Evolutionary conservation across 2,113 vertebrate species (phyloP).

Genomic region (Sula dactylatra): DNA sequence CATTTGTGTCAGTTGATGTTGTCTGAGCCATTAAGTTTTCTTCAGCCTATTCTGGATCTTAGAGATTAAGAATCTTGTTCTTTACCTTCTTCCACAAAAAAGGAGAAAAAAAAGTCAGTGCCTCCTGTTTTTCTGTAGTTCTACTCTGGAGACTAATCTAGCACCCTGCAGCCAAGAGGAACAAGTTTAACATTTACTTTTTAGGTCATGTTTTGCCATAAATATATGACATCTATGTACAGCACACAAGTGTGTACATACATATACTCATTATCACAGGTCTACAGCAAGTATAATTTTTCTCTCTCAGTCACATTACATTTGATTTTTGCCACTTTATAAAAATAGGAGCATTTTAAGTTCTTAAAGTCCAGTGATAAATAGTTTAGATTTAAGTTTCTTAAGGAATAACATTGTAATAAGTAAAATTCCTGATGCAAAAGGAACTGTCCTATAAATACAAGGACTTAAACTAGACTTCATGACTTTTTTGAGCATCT

Average conservation of each 20-base stretch:
- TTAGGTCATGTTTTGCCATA: neutral
- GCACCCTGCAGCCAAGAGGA: neutral
- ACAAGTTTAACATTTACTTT: neutral
- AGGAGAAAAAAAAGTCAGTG: neutral
- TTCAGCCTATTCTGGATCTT: neutral
- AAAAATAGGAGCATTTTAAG: too few relatives aligned
- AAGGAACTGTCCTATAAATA: neutral
- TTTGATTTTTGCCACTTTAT: neutral
- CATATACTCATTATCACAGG: neutral
- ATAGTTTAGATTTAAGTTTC: neutral
- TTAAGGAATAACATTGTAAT: neutral
- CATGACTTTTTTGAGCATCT: neutral
- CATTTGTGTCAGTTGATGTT: neutral
- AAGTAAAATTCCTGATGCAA: neutral
- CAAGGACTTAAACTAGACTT: neutral
- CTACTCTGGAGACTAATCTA: neutral
- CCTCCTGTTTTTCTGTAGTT: neutral
- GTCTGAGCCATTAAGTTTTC: neutral
- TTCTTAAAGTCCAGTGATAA: neutral
- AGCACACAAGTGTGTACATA: neutral
- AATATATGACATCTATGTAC: neutral
- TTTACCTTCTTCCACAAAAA: neutral
- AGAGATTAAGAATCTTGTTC: neutral
- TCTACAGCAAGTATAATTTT: neutral
- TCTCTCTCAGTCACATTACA: neutral